Evolutionary conservation across 1,140 invertebrate genomes (phyloP).

Genomic region (Varroa destructor): DNA sequence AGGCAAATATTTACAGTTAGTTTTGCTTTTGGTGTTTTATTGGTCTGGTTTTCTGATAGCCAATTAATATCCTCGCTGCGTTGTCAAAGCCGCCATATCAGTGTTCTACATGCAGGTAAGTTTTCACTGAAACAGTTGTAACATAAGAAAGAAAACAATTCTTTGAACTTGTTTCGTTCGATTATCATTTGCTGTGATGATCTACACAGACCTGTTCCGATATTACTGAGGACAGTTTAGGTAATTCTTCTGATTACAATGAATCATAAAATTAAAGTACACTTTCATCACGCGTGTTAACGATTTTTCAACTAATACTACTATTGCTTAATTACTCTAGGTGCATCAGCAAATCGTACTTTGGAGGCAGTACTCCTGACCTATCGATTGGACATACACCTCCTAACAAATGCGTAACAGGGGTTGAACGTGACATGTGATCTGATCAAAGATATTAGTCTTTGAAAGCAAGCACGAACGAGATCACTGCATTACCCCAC

Average conservation of each 20-base stretch:
- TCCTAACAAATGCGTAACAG: no score
- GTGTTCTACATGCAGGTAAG: not conserved
- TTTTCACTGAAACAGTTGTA: not conserved
- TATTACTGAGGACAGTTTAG: slow-evolving; percentile 6
- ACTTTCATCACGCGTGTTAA: not conserved
- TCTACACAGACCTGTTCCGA: slow-evolving; percentile 27
- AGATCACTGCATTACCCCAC: no score
- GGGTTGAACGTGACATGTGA: no score
- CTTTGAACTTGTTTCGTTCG: not conserved
- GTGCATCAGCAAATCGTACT: no score
- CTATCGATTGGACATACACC: no score
- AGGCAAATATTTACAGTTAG: not conserved
- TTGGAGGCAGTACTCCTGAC: no score
- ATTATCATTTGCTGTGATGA: not conserved
- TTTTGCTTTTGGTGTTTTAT: not conserved
- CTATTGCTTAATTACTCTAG: no score
- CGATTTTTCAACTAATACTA: no score
- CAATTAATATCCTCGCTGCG: not conserved
- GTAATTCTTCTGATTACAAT: not conserved
- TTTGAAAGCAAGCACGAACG: no score
- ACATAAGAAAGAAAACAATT: not conserved
- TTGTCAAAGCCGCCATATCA: not conserved
- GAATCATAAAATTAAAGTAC: not conserved
- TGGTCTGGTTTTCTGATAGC: not conserved
- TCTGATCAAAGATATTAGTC: no score